phyloP scores from a whole-genome alignment of 2,113 vertebrate genomes.

The Zosterops hypoxanthus region DNA sequence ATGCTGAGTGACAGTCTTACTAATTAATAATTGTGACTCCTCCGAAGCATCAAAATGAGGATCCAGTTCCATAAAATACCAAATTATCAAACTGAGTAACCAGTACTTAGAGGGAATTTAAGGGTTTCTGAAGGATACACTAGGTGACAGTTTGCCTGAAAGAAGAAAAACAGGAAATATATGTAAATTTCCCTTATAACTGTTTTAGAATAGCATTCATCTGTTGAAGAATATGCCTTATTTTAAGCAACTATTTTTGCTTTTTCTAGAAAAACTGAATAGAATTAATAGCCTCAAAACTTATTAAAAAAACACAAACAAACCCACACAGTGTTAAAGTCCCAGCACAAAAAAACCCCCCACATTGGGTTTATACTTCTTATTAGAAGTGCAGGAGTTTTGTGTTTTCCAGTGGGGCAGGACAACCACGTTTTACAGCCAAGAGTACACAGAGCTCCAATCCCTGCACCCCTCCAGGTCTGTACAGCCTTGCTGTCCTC shows the following conservation, averaged over 20 bases:
- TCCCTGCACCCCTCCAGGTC: neutral
- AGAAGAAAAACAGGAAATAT: neutral
- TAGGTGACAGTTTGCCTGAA: neutral
- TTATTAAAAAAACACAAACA: neutral
- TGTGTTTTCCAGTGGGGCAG: neutral
- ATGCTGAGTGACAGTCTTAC: neutral
- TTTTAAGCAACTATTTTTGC: neutral
- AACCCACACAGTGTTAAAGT: accelerated
- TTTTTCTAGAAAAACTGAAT: neutral
- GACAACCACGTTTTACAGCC: neutral
- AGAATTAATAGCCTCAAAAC: neutral
- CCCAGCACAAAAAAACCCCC: neutral
- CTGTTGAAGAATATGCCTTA: neutral
- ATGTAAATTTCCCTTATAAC: neutral
- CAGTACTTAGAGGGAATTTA: neutral
- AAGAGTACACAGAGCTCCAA: neutral
- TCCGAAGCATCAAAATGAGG: neutral
- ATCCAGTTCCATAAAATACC: neutral
- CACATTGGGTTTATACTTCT: neutral
- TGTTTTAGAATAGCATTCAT: neutral
- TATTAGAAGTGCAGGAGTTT: neutral
- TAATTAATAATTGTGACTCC: neutral
- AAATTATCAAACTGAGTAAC: neutral
- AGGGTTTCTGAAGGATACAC: neutral
- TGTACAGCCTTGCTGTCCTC: neutral